A percentile compares a stretch with the other conserved stretches of the same genome.
Evolutionary conservation across 2,888 invertebrate species (phyloP).

Genomic region (Phyllotreta striolata): DNA sequence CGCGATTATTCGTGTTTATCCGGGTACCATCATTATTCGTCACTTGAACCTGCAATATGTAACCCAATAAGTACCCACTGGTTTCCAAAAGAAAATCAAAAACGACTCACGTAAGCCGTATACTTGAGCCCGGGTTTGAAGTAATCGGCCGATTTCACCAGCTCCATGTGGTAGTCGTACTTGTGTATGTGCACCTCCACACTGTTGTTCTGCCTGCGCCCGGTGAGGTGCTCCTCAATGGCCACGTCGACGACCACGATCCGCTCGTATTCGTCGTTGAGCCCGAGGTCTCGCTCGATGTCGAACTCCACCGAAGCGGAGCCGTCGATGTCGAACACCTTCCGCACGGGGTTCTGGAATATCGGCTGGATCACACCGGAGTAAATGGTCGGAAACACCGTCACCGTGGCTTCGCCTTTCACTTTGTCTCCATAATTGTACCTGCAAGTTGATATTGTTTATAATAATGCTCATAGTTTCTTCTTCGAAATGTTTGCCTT

Average conservation of each 20-base stretch:
- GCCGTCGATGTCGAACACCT: conserved; percentile 73
- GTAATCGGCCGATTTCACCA: conserved; percentile 82
- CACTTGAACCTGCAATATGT: conserved; percentile 69
- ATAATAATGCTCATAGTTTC: neutral
- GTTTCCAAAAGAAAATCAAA: neutral
- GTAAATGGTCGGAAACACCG: conserved; percentile 83
- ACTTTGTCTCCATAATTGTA: conserved; percentile 77
- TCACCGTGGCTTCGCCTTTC: conserved; percentile 83
- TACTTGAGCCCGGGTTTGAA: conserved; percentile 91
- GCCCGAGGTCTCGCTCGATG: conserved; percentile 75
- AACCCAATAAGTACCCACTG: neutral
- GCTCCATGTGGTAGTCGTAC: conserved; percentile 77
- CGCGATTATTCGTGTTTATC: conserved; percentile 66
- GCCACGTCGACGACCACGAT: conserved; percentile 86
- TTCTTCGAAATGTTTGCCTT: conserved; percentile 12
- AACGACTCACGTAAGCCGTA: conserved; percentile 75
- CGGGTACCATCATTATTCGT: conserved; percentile 75
- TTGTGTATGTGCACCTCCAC: conserved; percentile 78
- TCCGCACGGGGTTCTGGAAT: conserved; percentile 74
- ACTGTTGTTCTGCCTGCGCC: conserved; percentile 82
- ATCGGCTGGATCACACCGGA: conserved; percentile 82
- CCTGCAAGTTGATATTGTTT: conserved; percentile 32
- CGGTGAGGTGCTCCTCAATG: conserved; percentile 89
- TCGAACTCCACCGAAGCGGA: conserved; percentile 75
- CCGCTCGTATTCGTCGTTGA: conserved; percentile 82